These are phyloP conservation scores for Rhogogaster chlorosoma DNA, from an alignment of 2,888 invertebrate genomes.

Conservation along the genomic window DNA sequence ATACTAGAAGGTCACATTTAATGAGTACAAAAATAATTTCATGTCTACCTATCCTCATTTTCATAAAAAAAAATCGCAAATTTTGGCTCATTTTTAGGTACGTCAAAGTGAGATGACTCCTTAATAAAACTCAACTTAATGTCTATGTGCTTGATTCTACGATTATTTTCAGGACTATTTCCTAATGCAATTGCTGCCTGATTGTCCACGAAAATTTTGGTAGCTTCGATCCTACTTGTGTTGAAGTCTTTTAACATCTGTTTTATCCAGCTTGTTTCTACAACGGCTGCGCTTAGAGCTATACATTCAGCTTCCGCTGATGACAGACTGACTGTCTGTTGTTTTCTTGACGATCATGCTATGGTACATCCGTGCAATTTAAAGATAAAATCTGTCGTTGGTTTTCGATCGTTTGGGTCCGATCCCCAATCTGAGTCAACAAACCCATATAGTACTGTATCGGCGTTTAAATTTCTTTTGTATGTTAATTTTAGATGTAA, in stretches of 20 bases:
- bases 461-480: no score
- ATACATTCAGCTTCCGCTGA: conserved; percentile 47
- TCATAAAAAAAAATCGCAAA: no score
- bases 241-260: conserved; percentile 22
- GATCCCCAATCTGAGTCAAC: not conserved
- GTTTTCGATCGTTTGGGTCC: conserved; percentile 34
- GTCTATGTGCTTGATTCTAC: conserved; percentile 52
- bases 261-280: conserved; percentile 47
- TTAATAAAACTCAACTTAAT: conserved; percentile 49
- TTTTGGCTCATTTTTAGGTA: no score
- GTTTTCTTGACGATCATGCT: conserved; percentile 50
- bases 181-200: conserved; percentile 46
- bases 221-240: not conserved
- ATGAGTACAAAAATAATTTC: no score
- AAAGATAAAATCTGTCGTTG: conserved; percentile 51
- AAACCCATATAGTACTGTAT: not conserved
- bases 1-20: no score
- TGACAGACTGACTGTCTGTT: conserved; percentile 24
- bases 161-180: conserved; percentile 41
- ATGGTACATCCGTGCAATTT: conserved; percentile 34
- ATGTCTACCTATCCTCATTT: no score
- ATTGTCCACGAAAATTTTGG: conserved; percentile 43
- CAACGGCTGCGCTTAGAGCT: conserved; percentile 50
- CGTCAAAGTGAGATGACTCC: no score
- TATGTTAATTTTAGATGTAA: not conserved